Evolutionary conservation across 2,888 invertebrate species (phyloP).

Genomic region (Eristalis tenax): DNA sequence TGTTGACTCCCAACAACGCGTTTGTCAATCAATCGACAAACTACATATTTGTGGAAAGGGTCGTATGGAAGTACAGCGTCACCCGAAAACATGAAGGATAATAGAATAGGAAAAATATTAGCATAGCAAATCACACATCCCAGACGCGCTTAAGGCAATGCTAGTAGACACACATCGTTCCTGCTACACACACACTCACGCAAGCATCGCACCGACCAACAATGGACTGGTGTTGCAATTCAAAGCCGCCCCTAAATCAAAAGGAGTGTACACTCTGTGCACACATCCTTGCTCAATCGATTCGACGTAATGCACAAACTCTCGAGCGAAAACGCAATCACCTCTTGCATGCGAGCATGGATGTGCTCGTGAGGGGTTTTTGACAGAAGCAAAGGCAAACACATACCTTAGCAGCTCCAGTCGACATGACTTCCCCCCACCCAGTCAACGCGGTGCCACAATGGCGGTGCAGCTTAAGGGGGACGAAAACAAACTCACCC

Average conservation of each 20-base stretch:
- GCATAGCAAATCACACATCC: slow-evolving; percentile 41
- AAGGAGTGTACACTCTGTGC: slow-evolving; percentile 15
- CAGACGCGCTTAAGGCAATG: slow-evolving; percentile 7
- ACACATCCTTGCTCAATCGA: slow-evolving; percentile 18
- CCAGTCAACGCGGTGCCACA: not conserved
- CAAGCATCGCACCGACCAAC: not conserved
- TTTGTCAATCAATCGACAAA: slow-evolving; percentile 24
- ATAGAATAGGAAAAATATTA: slow-evolving; percentile 14
- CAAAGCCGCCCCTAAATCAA: slow-evolving; percentile 4
- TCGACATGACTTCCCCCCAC: not conserved
- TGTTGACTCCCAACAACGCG: not conserved
- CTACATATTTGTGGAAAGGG: not conserved
- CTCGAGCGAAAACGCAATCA: slow-evolving; percentile 27
- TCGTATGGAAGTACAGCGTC: not conserved
- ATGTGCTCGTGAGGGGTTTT: slow-evolving; percentile 25
- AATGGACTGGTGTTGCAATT: not conserved
- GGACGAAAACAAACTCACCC: not conserved
- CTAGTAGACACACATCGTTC: slow-evolving; percentile 8
- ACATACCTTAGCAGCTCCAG: slow-evolving; percentile 33
- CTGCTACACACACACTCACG: not conserved
- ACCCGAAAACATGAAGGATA: not conserved
- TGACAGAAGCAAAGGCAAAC: slow-evolving; percentile 39
- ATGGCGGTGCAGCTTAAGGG: not conserved
- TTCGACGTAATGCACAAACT: slow-evolving; percentile 41
- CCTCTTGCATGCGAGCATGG: slow-evolving; percentile 11